Base-by-base conservation (phyloP, 1,140 invertebrate genomes). In the Temnothorax nylanderi region DNA sequence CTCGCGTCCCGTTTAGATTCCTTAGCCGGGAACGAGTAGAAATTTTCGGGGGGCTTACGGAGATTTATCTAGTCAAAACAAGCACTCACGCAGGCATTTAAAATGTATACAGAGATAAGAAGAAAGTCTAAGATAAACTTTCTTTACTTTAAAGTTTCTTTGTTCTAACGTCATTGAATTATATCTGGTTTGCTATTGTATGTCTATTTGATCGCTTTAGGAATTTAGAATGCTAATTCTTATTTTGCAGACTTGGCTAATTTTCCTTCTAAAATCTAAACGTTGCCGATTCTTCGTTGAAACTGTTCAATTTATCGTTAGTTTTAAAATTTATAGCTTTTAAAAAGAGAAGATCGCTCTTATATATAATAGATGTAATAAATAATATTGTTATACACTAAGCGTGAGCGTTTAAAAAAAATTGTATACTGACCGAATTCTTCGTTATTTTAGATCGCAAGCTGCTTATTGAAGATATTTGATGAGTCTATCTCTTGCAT, bases 361-460 rank as follows among this genome's bases (percentile, higher is more conserved):
- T 13, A 11, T 32, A 11, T 32, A 16, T 32, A 60, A 60, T 6
- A 26, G 21, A 10, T 58, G 26, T 3, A 58, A 32, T 58, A 32
- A 60, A 60, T 60, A 32, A 10, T 32, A 26, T 58, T 58, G 26
- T 1, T 0, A 26, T 26, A 26, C 11, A 0, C 0, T 47, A 21
- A 37, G 21, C 37, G n/a, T 8, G 1, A 37, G 16, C 7, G 26
- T 37, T 65, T 18, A 2, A 6, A 77, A 80, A 54, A 41, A 18
- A 8, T 37, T 37, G 2, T 65, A 11, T n/a, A 65, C 37, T 65
- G 18, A 81, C 13, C 54, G 3, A 81, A 7, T 56, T 71, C 16
- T 32, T 18, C 1, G 18, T 67, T 71, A 32, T 81, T 81, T 32
- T 56, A 81, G 78, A 32, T 54, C 11, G 8, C 51, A 21, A 54